phyloP scores from a whole-genome alignment of 2,888 invertebrate species.

The Pogonocherus hispidulus region DNA sequence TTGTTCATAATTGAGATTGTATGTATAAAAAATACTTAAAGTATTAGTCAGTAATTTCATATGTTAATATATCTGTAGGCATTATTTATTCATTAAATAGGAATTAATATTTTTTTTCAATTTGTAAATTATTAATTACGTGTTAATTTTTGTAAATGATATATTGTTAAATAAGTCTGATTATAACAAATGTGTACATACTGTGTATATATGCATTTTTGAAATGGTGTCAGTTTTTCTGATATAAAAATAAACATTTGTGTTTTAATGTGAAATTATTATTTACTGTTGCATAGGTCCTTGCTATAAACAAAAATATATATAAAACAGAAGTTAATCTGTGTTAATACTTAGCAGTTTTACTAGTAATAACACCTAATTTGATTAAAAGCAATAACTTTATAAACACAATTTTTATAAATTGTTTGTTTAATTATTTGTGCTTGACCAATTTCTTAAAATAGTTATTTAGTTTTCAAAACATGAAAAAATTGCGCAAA shows the following conservation, averaged over 20 bases:
- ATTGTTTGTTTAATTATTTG: too few species aligned
- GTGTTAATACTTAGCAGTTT: too few species aligned
- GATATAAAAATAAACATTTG: background rate
- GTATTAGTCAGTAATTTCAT: slow-evolving; percentile 21
- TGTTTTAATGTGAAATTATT: background rate
- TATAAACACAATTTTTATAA: too few species aligned
- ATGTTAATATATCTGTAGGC: background rate
- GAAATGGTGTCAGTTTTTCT: background rate
- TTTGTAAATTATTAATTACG: slow-evolving; percentile 16
- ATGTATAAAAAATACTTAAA: slow-evolving; percentile 2
- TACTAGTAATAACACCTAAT: too few species aligned
- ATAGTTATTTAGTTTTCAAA: too few species aligned
- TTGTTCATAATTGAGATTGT: too few species aligned
- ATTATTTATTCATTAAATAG: slow-evolving; percentile 1
- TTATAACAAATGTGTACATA: slow-evolving; percentile 16
- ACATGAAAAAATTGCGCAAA: too few species aligned
- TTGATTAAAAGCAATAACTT: too few species aligned
- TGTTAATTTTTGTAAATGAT: slow-evolving; percentile 12
- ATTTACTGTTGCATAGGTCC: too few species aligned
- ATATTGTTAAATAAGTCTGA: slow-evolving; percentile 3
- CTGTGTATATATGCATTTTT: slow-evolving; percentile 10
- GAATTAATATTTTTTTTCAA: background rate
- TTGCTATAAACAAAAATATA: too few species aligned
- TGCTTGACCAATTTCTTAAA: too few species aligned
- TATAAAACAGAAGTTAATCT: too few species aligned